Evolutionary conservation across 2,113 vertebrate species (phyloP), one percentile per base, ranked within the genome.

Genomic region (Numida meleagris): DNA sequence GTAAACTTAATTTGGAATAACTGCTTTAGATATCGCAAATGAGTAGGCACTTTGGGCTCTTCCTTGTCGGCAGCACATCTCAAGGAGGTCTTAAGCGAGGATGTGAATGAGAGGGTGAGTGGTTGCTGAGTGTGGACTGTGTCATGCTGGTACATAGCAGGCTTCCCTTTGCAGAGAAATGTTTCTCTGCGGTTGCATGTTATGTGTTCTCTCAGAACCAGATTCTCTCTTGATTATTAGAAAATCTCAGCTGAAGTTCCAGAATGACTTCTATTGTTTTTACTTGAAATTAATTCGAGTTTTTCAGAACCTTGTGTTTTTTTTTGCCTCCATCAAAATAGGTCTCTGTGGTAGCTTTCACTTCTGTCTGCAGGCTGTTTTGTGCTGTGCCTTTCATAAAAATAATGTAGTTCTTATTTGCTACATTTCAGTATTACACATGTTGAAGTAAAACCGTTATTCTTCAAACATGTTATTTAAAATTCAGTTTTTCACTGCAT

Each of bases 401-500:
- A 90, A 40, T 43, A 61, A 34, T 14, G 5, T 25, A 4, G 17
- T 61, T 86, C 23, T 66, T 88, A 59, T 34, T 38, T 11, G 18
- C 29, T 80, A 34, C 53, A 82, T 71, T 85, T 83, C 59, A 57
- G 36, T 82, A 53, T 82, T 82, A 87, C 13, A 43, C 18, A 2
- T 58, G 40, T 89, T 75, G 62, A 24, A 74, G 50, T 86, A 50
- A 71, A 91, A 68, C 55, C 72, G 11, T 33, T 65, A n/a, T 90
- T 92, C 36, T 90, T 75, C 70, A 71, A 57, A 43, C 10, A 19
- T 58, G 16, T 55, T 73, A 31, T 51, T 90, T 85, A 82, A 65
- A 88, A 85, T 89, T 84, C 57, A 73, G 53, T 23, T 62, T 95
- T 87, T 86, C 36, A 78, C 43, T 62, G 74, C 88, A 66, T 57